Conservation (phyloP, 1,140 invertebrate species). For the Wasmannia auropunctata region DNA sequence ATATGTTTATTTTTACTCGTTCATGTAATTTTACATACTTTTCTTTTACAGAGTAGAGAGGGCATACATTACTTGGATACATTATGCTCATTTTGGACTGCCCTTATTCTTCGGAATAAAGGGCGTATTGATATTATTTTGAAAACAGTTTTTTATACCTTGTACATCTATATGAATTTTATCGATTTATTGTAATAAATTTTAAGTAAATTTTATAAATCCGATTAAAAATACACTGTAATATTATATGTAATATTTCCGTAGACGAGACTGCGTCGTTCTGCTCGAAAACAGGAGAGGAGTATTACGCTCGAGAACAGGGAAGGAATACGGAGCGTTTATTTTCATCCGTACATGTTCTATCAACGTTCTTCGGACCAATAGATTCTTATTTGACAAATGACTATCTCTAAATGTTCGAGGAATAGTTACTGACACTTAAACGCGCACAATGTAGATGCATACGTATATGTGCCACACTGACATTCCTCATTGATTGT, state of each 20-base stretch:
- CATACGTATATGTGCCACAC: slow-evolving; percentile 26
- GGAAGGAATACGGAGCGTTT: neutral
- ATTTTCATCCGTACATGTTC: slow-evolving; percentile 25
- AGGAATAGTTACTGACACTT: slow-evolving; percentile 27
- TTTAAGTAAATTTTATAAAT: slow-evolving; percentile 15
- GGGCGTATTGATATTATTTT: slow-evolving; percentile 12
- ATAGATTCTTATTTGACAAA: slow-evolving; percentile 19
- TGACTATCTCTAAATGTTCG: slow-evolving; percentile 13
- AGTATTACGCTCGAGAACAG: neutral
- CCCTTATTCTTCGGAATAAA: slow-evolving; percentile 25
- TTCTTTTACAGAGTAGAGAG: neutral
- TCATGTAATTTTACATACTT: slow-evolving; percentile 11
- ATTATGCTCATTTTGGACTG: neutral
- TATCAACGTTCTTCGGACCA: neutral
- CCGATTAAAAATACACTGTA: slow-evolving; percentile 16
- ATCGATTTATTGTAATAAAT: neutral
- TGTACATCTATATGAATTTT: neutral
- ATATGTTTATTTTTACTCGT: neutral
- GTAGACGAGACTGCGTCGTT: neutral
- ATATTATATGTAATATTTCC: too few species aligned
- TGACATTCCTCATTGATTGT: slow-evolving; percentile 71
- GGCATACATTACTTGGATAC: slow-evolving; percentile 4
- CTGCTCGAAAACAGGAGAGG: neutral
- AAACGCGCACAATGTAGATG: slow-evolving; percentile 43
- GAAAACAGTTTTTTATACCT: neutral